Evolutionary conservation across 2,888 invertebrate genomes (phyloP), one percentile per base, ranked within the genome.

Genomic region (Dryadula phaetusa): DNA sequence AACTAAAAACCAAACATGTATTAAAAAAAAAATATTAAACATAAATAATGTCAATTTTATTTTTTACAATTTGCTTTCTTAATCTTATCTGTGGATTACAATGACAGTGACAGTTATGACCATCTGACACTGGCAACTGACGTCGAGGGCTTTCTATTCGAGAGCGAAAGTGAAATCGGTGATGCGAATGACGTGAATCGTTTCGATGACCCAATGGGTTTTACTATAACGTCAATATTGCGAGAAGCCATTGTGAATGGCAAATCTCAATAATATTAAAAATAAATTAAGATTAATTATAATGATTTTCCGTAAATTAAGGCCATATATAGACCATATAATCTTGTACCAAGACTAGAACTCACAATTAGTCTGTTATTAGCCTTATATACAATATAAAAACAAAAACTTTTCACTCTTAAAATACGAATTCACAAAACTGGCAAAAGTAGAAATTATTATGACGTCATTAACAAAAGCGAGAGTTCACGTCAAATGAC

Each of bases 101-200:
- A 40, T 56, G 56, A 40, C 56, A 40, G n/a, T 40, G 56, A 54
- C 54, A 56, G 40, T 5, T 37, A 18, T 8, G 7, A 32, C 8
- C 16, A 28, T n/a, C 10, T 56, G 56, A 40, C 40, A 37, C 20
- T 12, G n/a, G 20, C 12, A 20, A 20, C 25, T 40, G 20, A 40
- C n/a, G 25, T 40, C 56, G 25, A 20, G 5, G 7, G n/a, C 56
- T 56, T 56, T 56, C 60, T 25, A 18, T 28, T 28, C 6, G 44
- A 60, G 12, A 60, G 44, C 60, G 60, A 60, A 42, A 60, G 60
- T 40, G 25, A 56, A 56, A 56, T 56, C 18, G 18, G 14, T 32
- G 60, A 44, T 16, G 44, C 14, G 14, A 44, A 60, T 44, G 22
- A 60, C 44, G 60, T 58, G 16, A 8, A 25, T 12, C 16, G 10